phyloP scores from a whole-genome alignment of 2,888 invertebrate species.

The Himalopsyche kuldschensis region DNA sequence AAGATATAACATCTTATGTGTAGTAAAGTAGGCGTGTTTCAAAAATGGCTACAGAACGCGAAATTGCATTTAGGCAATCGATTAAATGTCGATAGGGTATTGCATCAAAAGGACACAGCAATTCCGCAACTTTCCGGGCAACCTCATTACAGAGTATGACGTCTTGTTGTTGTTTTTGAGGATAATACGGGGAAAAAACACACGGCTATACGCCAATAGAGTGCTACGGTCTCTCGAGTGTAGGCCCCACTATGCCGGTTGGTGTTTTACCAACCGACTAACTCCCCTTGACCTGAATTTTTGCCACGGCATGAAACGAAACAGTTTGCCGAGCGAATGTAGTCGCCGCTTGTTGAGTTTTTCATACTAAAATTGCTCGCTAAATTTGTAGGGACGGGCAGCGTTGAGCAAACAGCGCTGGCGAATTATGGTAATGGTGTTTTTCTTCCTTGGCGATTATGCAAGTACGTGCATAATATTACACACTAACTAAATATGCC shows the following conservation, averaged over 20 bases:
- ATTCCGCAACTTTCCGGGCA: not conserved
- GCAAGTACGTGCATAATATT: not conserved
- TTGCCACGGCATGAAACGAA: not conserved
- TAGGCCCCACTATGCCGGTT: not conserved
- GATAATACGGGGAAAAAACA: not conserved
- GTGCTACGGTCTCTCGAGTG: not conserved
- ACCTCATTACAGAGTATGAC: not conserved
- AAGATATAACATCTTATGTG: no score
- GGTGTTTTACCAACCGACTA: not conserved
- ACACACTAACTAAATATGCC: no score
- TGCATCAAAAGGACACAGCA: not conserved
- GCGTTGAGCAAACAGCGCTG: not conserved
- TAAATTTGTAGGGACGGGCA: not conserved
- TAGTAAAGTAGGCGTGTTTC: no score
- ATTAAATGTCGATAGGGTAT: not conserved
- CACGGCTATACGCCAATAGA: not conserved
- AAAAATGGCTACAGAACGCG: not conserved
- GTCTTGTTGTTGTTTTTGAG: not conserved
- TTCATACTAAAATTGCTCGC: not conserved
- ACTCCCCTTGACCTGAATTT: slow-evolving; percentile 30
- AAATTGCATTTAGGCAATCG: not conserved
- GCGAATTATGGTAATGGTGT: not conserved
- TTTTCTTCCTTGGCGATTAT: not conserved
- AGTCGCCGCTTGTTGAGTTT: not conserved
- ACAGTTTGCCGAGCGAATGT: slow-evolving; percentile 14